Evolutionary conservation across 2,113 vertebrate species (phyloP), one percentile per base, ranked within the genome.

Genomic region (Macquaria australasica): DNA sequence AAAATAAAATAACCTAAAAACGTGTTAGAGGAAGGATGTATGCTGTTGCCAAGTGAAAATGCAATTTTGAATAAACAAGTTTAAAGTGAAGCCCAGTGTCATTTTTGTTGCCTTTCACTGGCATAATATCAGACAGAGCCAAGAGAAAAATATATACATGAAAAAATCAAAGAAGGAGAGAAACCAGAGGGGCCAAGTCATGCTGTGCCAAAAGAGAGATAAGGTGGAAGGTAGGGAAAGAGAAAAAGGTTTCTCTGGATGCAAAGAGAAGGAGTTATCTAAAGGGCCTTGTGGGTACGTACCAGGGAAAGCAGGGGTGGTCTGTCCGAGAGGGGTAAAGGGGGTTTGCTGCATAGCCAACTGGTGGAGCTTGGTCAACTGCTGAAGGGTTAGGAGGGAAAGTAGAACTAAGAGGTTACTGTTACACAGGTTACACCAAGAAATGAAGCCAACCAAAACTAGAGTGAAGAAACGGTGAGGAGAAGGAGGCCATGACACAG

Each of bases 291-390:
- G 90, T 97, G 97, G 98, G 98, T 99, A 99, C 98, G 97, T 99
- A 99, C 98, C 98, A 96, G 98, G 98, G 98, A 99, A 99, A 98
- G 97, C 98, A 96, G 98, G 98, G 98, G 97, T 98, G 97, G 98
- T 99, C 98, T 99, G 98, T 99, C 98, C 98, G 87, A 99, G 98
- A 96, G 98, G 97, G 97, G 98, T 98, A 98, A 99, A 99, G 94
- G 98, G 98, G 97, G 97, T 97, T 98, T 99, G 98, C 98, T 99
- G 98, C 97, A 99, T 98, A 98, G 98, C 98, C 98, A 99, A 96
- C 98, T 99, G 98, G 97, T 99, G 98, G 96, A 99, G 98, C 98
- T 99, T 99, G 97, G 97, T 99, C 98, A 99, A 97, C 98, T 99
- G 98, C 98, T 99, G 97, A 97, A 93, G 97, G 98, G 95, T 97